phyloP scores from a whole-genome alignment of 2,113 vertebrate species.

The Rafetus swinhoei region DNA sequence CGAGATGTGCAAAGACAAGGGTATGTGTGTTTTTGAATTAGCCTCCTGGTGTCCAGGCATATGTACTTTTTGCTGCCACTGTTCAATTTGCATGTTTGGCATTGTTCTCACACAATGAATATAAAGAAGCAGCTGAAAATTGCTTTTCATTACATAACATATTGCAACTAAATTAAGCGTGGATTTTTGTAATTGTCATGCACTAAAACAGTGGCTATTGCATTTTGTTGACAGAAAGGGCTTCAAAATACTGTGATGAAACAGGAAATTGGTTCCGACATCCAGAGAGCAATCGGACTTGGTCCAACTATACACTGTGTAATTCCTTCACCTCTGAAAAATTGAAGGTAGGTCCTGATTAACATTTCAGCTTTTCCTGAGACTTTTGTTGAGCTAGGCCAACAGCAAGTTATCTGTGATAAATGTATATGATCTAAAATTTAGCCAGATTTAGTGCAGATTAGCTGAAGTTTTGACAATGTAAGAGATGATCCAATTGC shows the following conservation, averaged over 20 bases:
- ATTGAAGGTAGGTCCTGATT: conserved; percentile 81
- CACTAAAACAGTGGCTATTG: conserved; percentile 3
- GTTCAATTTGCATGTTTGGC: not conserved
- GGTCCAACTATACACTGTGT: conserved; percentile 97
- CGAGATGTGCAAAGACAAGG: not conserved
- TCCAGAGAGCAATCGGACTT: conserved; percentile 93
- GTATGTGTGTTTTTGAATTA: not conserved
- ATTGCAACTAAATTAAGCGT: not conserved
- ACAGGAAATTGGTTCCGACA: conserved; percentile 94
- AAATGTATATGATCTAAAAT: not conserved
- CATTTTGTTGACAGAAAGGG: conserved; percentile 84
- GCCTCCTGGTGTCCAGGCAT: not conserved
- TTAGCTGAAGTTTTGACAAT: not conserved
- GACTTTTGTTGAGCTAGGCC: not conserved
- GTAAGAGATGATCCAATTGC: not conserved
- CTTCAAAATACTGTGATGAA: conserved; percentile 92
- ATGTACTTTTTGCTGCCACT: too few species aligned
- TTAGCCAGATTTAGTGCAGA: not conserved
- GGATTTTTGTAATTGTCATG: not conserved
- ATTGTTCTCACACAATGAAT: not conserved
- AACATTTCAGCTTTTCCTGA: not conserved
- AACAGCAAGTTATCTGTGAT: not conserved
- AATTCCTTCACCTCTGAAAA: conserved; percentile 92
- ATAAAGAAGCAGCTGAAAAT: too few species aligned
- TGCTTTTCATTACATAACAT: not conserved